Conservation (phyloP, 2,888 invertebrate species). For the Apamea anceps region DNA sequence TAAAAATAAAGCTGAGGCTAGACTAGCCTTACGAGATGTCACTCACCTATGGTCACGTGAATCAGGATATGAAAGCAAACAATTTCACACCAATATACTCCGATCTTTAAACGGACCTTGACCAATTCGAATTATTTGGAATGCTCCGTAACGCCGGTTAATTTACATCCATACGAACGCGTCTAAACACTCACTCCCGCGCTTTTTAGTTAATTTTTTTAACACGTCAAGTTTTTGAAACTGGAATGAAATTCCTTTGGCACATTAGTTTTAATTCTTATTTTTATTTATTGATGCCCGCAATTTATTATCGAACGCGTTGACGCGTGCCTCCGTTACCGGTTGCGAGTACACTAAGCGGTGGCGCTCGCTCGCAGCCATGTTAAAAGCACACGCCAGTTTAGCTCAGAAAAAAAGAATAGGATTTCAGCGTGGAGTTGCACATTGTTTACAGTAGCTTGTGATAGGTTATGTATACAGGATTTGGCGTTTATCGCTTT, state of each 20-base stretch:
- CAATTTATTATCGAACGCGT: conserved; percentile 69
- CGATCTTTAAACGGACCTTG: conserved; percentile 80
- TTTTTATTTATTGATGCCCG: conserved; percentile 70
- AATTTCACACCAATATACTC: conserved; percentile 78
- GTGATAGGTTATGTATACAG: conserved; percentile 59
- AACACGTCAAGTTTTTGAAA: conserved; percentile 65
- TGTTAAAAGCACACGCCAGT: conserved; percentile 85
- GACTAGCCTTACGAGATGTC: conserved; percentile 79
- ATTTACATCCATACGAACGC: conserved; percentile 78
- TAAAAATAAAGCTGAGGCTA: conserved; percentile 85
- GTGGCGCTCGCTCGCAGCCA: conserved; percentile 79
- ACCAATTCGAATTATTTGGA: conserved; percentile 79
- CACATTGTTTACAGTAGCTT: conserved; percentile 70
- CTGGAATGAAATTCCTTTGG: conserved; percentile 60
- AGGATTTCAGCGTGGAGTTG: conserved; percentile 77
- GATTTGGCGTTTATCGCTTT: conserved; percentile 25
- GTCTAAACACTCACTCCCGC: conserved; percentile 77
- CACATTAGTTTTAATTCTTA: conserved; percentile 67
- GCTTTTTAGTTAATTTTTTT: conserved; percentile 69
- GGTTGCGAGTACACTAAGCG: conserved; percentile 84
- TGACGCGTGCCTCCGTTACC: conserved; percentile 81
- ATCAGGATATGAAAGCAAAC: conserved; percentile 75
- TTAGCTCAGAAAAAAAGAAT: conserved; percentile 82
- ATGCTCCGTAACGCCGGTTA: conserved; percentile 79
- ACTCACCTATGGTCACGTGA: conserved; percentile 84